These are phyloP conservation scores for Anseranas semipalmata DNA, from an alignment of 2,113 vertebrate genomes.

Conservation along the genomic window DNA sequence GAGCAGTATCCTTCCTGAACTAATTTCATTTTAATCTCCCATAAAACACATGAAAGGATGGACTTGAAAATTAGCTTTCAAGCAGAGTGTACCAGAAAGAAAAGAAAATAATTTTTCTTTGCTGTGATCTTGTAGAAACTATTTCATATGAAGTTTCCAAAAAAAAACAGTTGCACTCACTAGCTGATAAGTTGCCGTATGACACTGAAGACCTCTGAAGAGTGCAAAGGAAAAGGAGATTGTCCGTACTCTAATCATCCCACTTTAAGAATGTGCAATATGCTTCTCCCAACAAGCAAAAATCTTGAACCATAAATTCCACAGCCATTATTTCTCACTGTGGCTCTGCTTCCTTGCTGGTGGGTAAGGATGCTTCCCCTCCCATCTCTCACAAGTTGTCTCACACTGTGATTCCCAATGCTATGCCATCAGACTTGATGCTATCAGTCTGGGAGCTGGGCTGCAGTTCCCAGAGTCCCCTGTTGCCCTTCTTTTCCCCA, in stretches of 20 bases:
- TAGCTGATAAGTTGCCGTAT: background rate
- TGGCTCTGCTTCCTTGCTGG: background rate
- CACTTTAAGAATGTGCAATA: background rate
- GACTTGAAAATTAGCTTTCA: conserved; percentile 43
- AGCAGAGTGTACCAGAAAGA: background rate
- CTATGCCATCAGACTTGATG: too few relatives aligned
- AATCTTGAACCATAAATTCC: background rate
- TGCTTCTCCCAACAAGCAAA: background rate
- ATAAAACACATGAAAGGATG: conserved; percentile 25
- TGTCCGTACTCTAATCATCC: accelerated
- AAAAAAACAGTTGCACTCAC: background rate
- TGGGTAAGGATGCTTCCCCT: background rate
- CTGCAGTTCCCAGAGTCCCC: background rate
- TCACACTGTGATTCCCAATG: accelerated
- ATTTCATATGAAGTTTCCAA: background rate
- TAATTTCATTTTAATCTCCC: conserved; percentile 56
- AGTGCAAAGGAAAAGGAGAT: background rate
- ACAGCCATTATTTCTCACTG: background rate
- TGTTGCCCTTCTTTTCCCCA: accelerated
- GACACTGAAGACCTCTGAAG: background rate
- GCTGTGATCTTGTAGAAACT: background rate
- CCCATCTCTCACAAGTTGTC: background rate
- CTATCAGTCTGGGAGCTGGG: background rate
- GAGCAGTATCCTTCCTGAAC: conserved; percentile 44
- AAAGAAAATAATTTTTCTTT: conserved; percentile 15